Evolutionary conservation across 1,140 invertebrate species (phyloP), one percentile per base, ranked within the genome.

Genomic region (Maniola jurtina): DNA sequence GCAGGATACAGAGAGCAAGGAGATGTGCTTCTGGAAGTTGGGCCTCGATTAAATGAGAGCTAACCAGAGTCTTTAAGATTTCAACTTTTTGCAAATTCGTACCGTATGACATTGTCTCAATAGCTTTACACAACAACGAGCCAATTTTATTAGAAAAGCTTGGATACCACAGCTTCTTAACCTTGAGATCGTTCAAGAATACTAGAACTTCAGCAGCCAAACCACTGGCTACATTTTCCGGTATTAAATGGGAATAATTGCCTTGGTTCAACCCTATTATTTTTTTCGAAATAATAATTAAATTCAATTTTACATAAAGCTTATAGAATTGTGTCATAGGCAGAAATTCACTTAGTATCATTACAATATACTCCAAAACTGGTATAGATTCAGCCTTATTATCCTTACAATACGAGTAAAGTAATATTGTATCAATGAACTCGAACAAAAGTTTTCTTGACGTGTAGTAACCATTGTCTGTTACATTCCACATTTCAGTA

Each of bases 401-500:
- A 25, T 25, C 8, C 6, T 4, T 6, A 25, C 2, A 52, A 52
- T 16, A 8, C 7, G 48, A 16, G 14, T 11, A 52, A 2, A 9
- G 48, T 52, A 52, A 52, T 25, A 52, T 52, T 11, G 8, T 7
- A 16, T 16, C 3, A 2, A 52, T 25, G 13, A 52, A 52, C 48
- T 14, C 15, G 48, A 52, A 52, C 16, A 52, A 4, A 25, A 52
- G 25, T 25, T 52, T 52, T 13, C 16, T 15, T 15, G 14, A 52
- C 15, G 16, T 52, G 10, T 52, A 52, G 16, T 0, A 16, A 52
- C 16, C 48, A 15, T 52, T 25, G 7, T 52, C 15, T 15, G 16
- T 52, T 25, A 52, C 13, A 52, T 52, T 25, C 77, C 78, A 81
- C 33, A 61, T 65, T 45, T 75, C 65, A 35, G 62, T 36, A 62